Base-by-base conservation (phyloP, 2,113 vertebrate genomes). In the Eudorcas thomsonii region DNA sequence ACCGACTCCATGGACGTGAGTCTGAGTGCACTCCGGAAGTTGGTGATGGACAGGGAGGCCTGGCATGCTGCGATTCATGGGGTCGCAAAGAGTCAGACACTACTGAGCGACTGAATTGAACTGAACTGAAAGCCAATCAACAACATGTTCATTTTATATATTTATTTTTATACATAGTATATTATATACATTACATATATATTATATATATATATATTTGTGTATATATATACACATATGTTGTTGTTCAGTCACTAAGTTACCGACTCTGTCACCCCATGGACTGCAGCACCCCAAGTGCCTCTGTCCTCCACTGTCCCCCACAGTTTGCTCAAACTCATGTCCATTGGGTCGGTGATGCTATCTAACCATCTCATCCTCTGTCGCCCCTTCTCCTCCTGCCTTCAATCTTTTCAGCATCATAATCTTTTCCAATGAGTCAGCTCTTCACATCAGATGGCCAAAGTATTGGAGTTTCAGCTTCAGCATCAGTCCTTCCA, bases 1-100 rank as follows among this genome's bases (percentile, higher is more conserved):
- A 57, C 55, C 0, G 0, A 57, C 8, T 57, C 8, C 0, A 57
- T 25, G 55, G 55, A 25, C 55, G 3, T 55, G 55, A 57, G 3
- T 57, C 1, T 57, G 3, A 57, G 8, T 57, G 55, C 4, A 57
- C 23, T 57, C 55, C 3, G 23, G 55, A 8, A 57, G 23, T 1
- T 57, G 23, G 23, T 25, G 55, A 57, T 25, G 55, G 55, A 10
- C 23, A 59, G 57, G 57, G 23, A 59, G 57, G 57, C 57, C 57
- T 59, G 57, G 57, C 1, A 3, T 26, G 23, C 23, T 57, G 23
- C 3, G 4, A 11, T 59, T 59, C 57, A 25, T 26, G 23, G 55
- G 55, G 55, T 59, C 0, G 9, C 57, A 59, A 59, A 59, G 57
- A 59, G 57, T 26, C 1, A 9, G 4, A 59, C 23, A 59, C 0